phyloP scores from a whole-genome alignment of 2,888 invertebrate species.

The Drosophila tripunctata region DNA sequence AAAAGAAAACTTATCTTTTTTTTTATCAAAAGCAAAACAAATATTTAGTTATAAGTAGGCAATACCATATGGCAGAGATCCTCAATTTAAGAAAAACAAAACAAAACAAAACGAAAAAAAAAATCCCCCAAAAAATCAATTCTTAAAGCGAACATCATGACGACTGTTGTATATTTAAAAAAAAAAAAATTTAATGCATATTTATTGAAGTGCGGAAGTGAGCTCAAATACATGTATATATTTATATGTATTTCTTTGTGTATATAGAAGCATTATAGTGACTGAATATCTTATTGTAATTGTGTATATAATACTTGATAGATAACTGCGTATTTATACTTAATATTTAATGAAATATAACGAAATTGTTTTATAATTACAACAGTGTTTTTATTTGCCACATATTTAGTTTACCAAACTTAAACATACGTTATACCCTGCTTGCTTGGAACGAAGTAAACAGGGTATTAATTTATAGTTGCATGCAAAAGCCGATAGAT shows the following conservation, averaged over 20 bases:
- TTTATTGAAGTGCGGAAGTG: too few species aligned
- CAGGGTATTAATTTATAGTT: neutral
- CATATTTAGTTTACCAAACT: neutral
- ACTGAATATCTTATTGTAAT: slow-evolving; percentile 79
- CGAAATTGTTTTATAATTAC: slow-evolving; percentile 69
- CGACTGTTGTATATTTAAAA: slow-evolving; percentile 70
- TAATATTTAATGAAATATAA: slow-evolving; percentile 78
- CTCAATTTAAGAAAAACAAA: slow-evolving; percentile 2
- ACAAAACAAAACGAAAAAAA: neutral
- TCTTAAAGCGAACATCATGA: slow-evolving; percentile 32
- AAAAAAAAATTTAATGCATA: slow-evolving; percentile 36
- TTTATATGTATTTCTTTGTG: slow-evolving; percentile 52
- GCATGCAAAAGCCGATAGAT: neutral
- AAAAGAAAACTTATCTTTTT: slow-evolving; percentile 24
- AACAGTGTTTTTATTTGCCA: slow-evolving; percentile 26
- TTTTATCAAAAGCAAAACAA: slow-evolving; percentile 34
- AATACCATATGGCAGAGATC: slow-evolving; percentile 56
- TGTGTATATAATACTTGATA: slow-evolving; percentile 79
- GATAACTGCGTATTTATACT: slow-evolving; percentile 77
- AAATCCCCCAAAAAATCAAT: slow-evolving; percentile 4
- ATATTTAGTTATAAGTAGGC: slow-evolving; percentile 70
- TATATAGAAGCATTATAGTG: slow-evolving; percentile 80
- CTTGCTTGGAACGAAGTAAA: neutral
- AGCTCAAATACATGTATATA: slow-evolving; percentile 33
- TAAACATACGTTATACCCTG: neutral